Base-by-base conservation (phyloP, 1,140 invertebrate genomes). In the Drosophila mayri region DNA sequence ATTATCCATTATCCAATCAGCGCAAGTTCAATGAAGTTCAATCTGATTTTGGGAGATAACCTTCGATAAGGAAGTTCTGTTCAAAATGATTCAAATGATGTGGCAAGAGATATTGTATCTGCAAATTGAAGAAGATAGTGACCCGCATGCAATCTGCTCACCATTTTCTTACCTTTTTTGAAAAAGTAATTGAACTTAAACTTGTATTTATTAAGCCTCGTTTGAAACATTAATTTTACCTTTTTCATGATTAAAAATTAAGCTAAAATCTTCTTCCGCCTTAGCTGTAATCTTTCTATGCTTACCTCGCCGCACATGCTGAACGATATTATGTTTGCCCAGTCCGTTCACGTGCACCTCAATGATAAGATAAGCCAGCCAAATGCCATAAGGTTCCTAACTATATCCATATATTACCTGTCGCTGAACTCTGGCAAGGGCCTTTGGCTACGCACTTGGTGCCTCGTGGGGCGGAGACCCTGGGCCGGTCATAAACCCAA, bases 281-380 rank as follows among this genome's bases (percentile, higher is more conserved):
- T 30, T 30, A 30, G 6, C 7, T 3, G 7, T 30, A 30, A 30
- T 30, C 28, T 8, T 7, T 30, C 30, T 4, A 41, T 25, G 37
- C 14, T 40, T 71, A 25, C 52, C 25, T 14, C 32, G n/a, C 6
- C 28, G 28, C 28, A 68, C 67, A 62, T 25, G 22, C 30, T 44
- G 28, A 20, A 12, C 55, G 18, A 72, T 11, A 40, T 43, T 49
- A 47, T 64, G 46, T 58, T 82, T 86, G 59, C 41, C 32, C 50
- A 68, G 81, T 86, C 60, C 44, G 68, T 78, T 61, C 82, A 81
- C 82, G 82, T 85, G 82, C 62, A 52, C 38, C 59, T 80, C 75
- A 86, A 81, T 79, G 82, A 85, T 85, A 86, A 86, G 82, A 86
- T 86, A 68, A 67, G 50, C 30, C 20, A 67, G 50, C 30, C 20